These are phyloP conservation scores for Cheilosia urbana DNA, from an alignment of 2,888 invertebrate genomes.

Conservation along the genomic window DNA sequence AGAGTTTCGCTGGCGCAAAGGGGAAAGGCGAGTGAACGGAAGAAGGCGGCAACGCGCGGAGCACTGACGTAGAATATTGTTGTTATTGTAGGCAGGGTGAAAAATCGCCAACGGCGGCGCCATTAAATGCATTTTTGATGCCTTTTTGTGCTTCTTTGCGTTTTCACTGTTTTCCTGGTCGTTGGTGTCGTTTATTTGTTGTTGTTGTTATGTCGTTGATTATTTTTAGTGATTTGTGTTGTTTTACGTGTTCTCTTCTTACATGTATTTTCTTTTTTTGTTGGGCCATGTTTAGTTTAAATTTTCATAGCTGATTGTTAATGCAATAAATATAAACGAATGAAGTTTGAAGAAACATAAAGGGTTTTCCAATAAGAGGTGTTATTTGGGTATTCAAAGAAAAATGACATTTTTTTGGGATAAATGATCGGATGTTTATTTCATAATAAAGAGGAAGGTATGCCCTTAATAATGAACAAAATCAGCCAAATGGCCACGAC, in stretches of 20 bases:
- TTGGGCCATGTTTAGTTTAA: slow-evolving; percentile 32
- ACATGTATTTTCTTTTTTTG: slow-evolving; percentile 4
- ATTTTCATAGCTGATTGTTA: slow-evolving; percentile 19
- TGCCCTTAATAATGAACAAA: too few species aligned
- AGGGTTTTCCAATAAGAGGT: too few species aligned
- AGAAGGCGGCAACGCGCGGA: slow-evolving; percentile 1
- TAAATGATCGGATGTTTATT: too few species aligned
- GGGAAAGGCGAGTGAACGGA: slow-evolving; percentile 23
- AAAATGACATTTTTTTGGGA: too few species aligned
- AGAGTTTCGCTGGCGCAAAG: slow-evolving; percentile 29
- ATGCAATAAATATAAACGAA: neutral
- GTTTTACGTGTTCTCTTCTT: slow-evolving; percentile 21
- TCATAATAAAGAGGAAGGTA: too few species aligned
- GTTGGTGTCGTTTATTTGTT: slow-evolving; percentile 31
- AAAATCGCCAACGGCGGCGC: slow-evolving; percentile 64
- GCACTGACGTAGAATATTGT: slow-evolving; percentile 36
- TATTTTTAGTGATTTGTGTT: slow-evolving; percentile 66
- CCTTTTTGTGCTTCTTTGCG: slow-evolving; percentile 48
- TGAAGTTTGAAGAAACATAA: neutral
- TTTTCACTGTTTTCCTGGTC: slow-evolving; percentile 21
- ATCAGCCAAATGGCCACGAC: too few species aligned
- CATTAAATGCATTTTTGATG: slow-evolving; percentile 68
- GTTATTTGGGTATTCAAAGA: too few species aligned
- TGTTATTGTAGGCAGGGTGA: slow-evolving; percentile 57
- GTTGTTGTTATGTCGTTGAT: slow-evolving; percentile 49